Conservation (phyloP, 2,888 invertebrate genomes). For the Platerodrilus igneus region DNA sequence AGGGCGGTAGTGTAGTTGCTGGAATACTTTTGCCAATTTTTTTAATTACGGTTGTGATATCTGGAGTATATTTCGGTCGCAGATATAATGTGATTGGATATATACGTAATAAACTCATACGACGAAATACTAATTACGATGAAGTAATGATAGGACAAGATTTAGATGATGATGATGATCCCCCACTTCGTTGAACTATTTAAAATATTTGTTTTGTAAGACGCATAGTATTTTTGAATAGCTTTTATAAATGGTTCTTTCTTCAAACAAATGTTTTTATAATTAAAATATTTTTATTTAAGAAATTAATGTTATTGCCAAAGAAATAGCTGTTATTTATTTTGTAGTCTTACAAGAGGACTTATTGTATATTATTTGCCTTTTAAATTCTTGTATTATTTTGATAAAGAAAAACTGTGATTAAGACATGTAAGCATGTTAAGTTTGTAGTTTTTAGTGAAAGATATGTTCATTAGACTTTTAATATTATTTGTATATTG, state of each 20-base stretch:
- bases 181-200: constrained; percentile 36
- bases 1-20: constrained; percentile 37
- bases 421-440: no score
- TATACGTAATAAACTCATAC: constrained; percentile 41
- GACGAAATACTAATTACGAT: constrained; percentile 44
- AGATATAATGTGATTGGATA: constrained; percentile 40
- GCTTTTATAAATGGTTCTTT: background rate
- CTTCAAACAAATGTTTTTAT: background rate
- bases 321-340: no score
- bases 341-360: no score
- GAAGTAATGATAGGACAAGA: constrained; percentile 49
- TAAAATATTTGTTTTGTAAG: constrained; percentile 2
- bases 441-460: no score
- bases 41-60: constrained; percentile 43
- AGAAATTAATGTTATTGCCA: no score
- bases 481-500: no score
- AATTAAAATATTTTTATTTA: no score
- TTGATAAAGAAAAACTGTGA: no score
- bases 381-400: no score
- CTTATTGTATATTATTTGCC: no score
- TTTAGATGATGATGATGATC: constrained; percentile 42
- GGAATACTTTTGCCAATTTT: constrained; percentile 42
- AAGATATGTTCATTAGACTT: no score
- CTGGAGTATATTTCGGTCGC: constrained; percentile 39
- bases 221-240: background rate